These are phyloP conservation scores for Caenorhabditis zanzibari DNA, from an alignment of 2,888 invertebrate species.

Conservation along the genomic window DNA sequence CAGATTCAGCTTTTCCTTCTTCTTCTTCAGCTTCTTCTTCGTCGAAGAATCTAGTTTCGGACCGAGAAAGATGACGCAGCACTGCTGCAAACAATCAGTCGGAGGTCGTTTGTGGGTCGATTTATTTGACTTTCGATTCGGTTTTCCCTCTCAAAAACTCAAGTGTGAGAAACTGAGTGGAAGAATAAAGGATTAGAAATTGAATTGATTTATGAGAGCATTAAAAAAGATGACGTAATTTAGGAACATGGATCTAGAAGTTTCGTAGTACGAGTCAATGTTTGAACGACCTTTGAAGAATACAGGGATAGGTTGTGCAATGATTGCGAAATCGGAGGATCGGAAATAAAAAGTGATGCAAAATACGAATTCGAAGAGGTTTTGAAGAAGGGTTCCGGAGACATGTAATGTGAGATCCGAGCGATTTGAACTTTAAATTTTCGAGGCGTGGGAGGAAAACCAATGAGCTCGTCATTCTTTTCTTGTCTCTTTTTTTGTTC, in stretches of 20 bases:
- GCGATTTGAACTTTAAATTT: constrained; percentile 21
- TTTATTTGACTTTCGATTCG: constrained; percentile 63
- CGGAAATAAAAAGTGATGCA: constrained; percentile 16
- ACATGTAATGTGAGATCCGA: constrained; percentile 28
- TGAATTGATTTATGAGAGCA: constrained; percentile 37
- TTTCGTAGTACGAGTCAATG: constrained; percentile 21
- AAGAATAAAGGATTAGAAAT: constrained; percentile 12
- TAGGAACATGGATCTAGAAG: constrained; percentile 7
- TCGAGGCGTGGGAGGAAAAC: constrained; percentile 20
- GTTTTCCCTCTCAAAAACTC: constrained; percentile 40
- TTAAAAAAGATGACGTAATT: constrained; percentile 30
- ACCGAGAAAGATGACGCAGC: constrained; percentile 46
- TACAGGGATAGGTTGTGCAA: constrained; percentile 34
- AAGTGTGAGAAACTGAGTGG: constrained; percentile 40
- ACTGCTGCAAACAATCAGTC: constrained; percentile 60
- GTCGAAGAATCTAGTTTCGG: constrained; percentile 49
- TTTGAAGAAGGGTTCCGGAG: constrained; percentile 22
- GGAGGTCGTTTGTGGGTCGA: constrained; percentile 59
- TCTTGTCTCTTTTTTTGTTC: neutral
- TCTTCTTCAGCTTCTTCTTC: constrained; percentile 29
- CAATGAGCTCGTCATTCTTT: constrained; percentile 13
- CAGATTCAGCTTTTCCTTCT: constrained; percentile 46
- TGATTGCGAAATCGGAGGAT: constrained; percentile 35
- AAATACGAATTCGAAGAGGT: constrained; percentile 2
- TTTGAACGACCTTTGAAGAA: constrained; percentile 48